A percentile compares a stretch with the other conserved stretches of the same genome.
These are phyloP conservation scores for Tauraco hartlaubi DNA, from an alignment of 2,797 vertebrate genomes.

Conservation along the genomic window DNA sequence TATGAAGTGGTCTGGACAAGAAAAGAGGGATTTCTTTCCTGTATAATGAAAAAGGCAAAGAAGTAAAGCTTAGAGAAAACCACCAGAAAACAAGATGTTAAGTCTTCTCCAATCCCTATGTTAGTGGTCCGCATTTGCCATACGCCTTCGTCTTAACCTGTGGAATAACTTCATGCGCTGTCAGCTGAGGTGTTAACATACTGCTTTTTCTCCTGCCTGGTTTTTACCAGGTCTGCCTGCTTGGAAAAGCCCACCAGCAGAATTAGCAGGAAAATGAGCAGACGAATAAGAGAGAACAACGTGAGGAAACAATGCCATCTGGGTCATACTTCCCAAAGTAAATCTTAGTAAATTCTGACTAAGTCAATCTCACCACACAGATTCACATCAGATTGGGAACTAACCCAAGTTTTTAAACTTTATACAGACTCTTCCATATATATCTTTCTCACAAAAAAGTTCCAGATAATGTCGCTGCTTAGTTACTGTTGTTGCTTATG, in stretches of 20 bases:
- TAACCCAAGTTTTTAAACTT: not conserved
- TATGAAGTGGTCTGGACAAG: not conserved
- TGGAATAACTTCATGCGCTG: not conserved
- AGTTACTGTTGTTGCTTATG: not conserved
- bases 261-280: not conserved
- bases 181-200: fast-evolving
- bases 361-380: not conserved
- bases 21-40: not conserved
- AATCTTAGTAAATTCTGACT: slow-evolving; percentile 4
- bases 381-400: not conserved
- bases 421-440: not conserved
- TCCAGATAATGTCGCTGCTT: not conserved
- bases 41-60: not conserved
- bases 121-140: not conserved
- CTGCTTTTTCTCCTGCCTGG: not conserved
- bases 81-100: not conserved
- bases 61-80: not conserved
- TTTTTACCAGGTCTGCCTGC: not conserved
- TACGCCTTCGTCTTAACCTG: not conserved
- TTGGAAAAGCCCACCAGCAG: not conserved
- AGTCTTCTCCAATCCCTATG: not conserved
- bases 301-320: not conserved
- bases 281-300: not conserved
- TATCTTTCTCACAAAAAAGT: not conserved
- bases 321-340: not conserved